phyloP scores from a whole-genome alignment of 2,797 vertebrate species.

The Eulemur rubriventer region DNA sequence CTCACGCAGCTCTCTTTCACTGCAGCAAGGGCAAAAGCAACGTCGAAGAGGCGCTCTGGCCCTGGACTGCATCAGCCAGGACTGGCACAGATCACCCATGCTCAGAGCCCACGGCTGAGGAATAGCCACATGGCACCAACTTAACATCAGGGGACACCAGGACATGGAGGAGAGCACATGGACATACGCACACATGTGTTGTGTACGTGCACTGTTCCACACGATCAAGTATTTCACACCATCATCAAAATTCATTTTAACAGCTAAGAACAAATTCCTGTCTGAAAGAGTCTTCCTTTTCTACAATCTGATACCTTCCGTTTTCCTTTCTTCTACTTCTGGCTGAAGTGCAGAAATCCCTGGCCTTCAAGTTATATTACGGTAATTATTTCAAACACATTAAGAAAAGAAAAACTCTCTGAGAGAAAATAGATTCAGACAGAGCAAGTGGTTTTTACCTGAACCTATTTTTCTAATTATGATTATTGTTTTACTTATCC shows the following conservation, averaged over 20 bases:
- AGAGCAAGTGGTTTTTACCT: neutral
- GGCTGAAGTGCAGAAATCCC: neutral
- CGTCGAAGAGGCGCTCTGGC: fast-evolving
- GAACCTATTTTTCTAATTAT: neutral
- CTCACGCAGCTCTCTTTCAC: neutral
- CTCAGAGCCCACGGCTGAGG: fast-evolving
- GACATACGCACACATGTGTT: fast-evolving
- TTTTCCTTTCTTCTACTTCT: neutral
- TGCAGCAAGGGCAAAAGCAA: fast-evolving
- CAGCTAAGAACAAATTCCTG: neutral
- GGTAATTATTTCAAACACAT: neutral
- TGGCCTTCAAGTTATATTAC: neutral
- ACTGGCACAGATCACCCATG: fast-evolving
- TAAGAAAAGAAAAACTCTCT: neutral
- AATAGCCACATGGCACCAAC: neutral
- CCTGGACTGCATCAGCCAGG: too few species aligned
- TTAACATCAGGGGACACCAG: too few species aligned
- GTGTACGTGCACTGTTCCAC: neutral
- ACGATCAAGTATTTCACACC: neutral
- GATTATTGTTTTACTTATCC: neutral
- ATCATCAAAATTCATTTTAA: neutral
- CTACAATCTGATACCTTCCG: neutral
- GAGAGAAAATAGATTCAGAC: neutral
- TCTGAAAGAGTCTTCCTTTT: too few species aligned
- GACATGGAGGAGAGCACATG: too few species aligned